Base-by-base conservation (phyloP, 2,888 invertebrate species). In the Unio delphinus region DNA sequence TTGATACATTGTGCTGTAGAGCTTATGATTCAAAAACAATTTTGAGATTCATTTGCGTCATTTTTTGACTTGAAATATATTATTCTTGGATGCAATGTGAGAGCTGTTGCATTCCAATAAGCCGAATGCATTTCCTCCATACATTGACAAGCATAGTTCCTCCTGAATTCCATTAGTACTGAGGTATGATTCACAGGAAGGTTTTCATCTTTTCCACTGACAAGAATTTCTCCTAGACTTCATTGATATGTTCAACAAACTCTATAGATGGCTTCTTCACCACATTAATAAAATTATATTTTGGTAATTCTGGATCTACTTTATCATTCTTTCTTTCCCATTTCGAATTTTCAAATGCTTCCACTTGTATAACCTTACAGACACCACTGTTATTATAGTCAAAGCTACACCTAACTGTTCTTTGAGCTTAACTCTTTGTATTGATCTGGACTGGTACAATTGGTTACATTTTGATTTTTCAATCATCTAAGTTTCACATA, bases 281-380 rank as follows among this genome's bases (percentile, higher is more conserved):
- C 89, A 89, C 69, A 89, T 89, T 28, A 87, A 90, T 26, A 82
- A 89, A 73, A 8, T 73, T 68, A 18, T 26, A 58, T 55, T 70
- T 70, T 17, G 64, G 28, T 17, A 67, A 18, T 64, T 74, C 70
- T 23, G 55, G 26, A 55, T 74, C 74, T 8, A 73, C 69, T 11
- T 61, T 55, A 64, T 68, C 71, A 73, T 70, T 17, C 69, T 28
- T 55, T 77, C 71, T 59, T 75, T 77, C 2, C 77, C 73, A 69
- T 76, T 62, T 15, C 45, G 68, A 54, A 74, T 65, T 64, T 74
- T 74, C 11, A 65, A 55, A 15, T 67, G 30, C 60, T 70, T 72
- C 74, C 76, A 76, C 59, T 76, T 67, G 26, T 72, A 68, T 58
- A 61, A 75, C 28, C 58, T 67, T 3, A 73, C 61, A n/a, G 34